Evolutionary conservation across 1,140 invertebrate genomes (phyloP).

Genomic region (Myzus persicae): DNA sequence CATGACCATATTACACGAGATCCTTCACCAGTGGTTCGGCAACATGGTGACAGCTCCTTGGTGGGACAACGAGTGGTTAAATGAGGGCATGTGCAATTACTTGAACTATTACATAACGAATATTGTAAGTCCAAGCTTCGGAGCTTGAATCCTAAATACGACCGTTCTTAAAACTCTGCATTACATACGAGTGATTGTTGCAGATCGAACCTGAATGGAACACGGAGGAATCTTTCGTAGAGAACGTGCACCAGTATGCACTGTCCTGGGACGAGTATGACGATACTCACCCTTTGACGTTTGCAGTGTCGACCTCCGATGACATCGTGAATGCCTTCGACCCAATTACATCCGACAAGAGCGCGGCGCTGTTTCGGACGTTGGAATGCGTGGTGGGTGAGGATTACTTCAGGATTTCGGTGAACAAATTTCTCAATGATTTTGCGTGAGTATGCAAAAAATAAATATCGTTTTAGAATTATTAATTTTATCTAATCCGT

Average conservation of each 20-base stretch:
- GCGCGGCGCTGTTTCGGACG: constrained; percentile 79
- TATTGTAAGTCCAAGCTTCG: background rate
- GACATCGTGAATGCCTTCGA: constrained; percentile 95
- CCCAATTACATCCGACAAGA: constrained; percentile 89
- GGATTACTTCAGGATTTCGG: constrained; percentile 69
- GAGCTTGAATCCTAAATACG: background rate
- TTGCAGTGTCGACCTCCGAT: constrained; percentile 84
- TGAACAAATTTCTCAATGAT: background rate
- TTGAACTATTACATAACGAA: constrained; percentile 60
- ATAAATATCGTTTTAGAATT: background rate
- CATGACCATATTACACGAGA: constrained; percentile 67
- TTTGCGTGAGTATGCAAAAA: constrained; percentile 4
- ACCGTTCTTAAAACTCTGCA: background rate
- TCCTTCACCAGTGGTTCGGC: constrained; percentile 76
- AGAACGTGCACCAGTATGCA: constrained; percentile 66
- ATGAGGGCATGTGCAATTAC: constrained; percentile 64
- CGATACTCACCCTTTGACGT: constrained; percentile 84
- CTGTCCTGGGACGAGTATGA: constrained; percentile 65
- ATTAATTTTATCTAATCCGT: background rate
- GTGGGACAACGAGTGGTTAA: constrained; percentile 66
- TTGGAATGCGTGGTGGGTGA: constrained; percentile 74
- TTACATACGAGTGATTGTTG: background rate
- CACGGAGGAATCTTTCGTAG: constrained; percentile 65
- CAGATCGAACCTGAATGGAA: constrained; percentile 64
- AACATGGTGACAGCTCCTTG: constrained; percentile 72